phyloP scores from a whole-genome alignment of 1,140 invertebrate species.

The Ceratosolen fusciceps region DNA sequence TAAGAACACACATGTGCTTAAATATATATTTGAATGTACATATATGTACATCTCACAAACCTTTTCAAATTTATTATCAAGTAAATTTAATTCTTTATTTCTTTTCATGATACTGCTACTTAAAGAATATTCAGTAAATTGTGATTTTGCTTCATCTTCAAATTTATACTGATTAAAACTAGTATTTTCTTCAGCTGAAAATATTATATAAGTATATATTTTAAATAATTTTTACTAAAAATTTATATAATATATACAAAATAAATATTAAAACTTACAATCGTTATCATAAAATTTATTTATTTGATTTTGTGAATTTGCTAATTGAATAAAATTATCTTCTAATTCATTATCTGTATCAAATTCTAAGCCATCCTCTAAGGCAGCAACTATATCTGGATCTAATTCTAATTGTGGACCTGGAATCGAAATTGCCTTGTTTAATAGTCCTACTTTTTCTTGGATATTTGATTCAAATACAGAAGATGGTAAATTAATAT shows the following conservation, averaged over 20 bases:
- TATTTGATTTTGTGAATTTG: slow-evolving; percentile 67
- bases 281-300: not conserved
- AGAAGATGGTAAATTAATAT: slow-evolving; percentile 86
- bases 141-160: slow-evolving; percentile 84
- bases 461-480: slow-evolving; percentile 92
- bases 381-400: slow-evolving; percentile 91
- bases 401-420: slow-evolving; percentile 88
- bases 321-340: slow-evolving; percentile 90
- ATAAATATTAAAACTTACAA: not conserved
- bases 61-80: slow-evolving; percentile 94
- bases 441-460: slow-evolving; percentile 90
- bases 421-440: slow-evolving; percentile 88
- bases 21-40: too few relatives aligned
- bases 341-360: slow-evolving; percentile 88
- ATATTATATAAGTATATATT: not conserved
- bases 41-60: too few relatives aligned
- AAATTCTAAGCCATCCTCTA: slow-evolving; percentile 94
- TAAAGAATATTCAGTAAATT: slow-evolving; percentile 96
- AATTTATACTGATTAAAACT: slow-evolving; percentile 56
- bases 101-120: slow-evolving; percentile 90
- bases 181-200: not conserved
- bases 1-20: too few relatives aligned
- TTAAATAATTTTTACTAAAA: not conserved
- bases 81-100: slow-evolving; percentile 84
- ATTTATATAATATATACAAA: not conserved